These are phyloP conservation scores for Gadus chalcogrammus DNA, from an alignment of 2,113 vertebrate genomes.

Conservation along the genomic window DNA sequence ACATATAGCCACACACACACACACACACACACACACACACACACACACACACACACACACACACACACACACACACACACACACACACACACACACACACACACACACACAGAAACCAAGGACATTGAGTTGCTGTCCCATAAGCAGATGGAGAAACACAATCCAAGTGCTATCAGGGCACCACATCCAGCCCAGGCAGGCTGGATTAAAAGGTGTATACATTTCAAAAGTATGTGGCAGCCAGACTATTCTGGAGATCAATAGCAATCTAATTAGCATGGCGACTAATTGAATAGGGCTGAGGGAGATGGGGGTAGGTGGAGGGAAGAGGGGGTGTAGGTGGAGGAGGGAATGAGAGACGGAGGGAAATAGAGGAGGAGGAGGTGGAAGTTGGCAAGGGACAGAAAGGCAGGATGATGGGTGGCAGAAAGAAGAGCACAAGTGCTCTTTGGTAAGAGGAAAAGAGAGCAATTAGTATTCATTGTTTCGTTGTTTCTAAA, in stretches of 20 bases:
- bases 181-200: slow-evolving; percentile 55
- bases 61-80: too few relatives aligned
- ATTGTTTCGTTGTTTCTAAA: not conserved
- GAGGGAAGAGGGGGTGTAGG: slow-evolving; percentile 14
- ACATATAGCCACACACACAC: too few relatives aligned
- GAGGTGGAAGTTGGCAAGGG: slow-evolving; percentile 10
- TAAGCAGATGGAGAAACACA: slow-evolving; percentile 53
- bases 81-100: slow-evolving; percentile 35
- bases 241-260: slow-evolving; percentile 61
- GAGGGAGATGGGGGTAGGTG: slow-evolving; percentile 37
- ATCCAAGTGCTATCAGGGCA: slow-evolving; percentile 57
- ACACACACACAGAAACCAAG: slow-evolving; percentile 43
- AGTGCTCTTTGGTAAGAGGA: not conserved
- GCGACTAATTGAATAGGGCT: slow-evolving; percentile 63
- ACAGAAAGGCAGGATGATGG: not conserved
- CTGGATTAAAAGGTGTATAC: slow-evolving; percentile 69
- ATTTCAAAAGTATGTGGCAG: slow-evolving; percentile 62
- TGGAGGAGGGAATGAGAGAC: slow-evolving; percentile 15
- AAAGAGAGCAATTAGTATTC: not conserved
- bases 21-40: too few relatives aligned
- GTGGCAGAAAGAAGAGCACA: not conserved
- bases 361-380: slow-evolving; percentile 7
- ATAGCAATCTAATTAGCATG: slow-evolving; percentile 65
- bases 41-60: too few relatives aligned
- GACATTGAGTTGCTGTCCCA: slow-evolving; percentile 50